Evolutionary conservation across 2,113 vertebrate genomes (phyloP), one percentile per base, ranked within the genome.

Genomic region (Mirounga angustirostris): DNA sequence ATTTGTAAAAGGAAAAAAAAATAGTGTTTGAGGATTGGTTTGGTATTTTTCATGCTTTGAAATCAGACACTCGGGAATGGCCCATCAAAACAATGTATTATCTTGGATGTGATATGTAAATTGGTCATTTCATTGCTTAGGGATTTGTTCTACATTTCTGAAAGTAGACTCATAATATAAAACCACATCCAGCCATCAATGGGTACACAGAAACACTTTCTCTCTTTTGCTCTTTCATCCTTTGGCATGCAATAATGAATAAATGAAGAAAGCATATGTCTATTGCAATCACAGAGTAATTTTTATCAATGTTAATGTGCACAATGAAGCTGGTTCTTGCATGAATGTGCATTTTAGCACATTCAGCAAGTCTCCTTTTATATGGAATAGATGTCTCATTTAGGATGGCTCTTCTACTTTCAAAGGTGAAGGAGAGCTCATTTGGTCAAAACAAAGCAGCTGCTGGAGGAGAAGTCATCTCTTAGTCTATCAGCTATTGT

Each of bases 81-180:
- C 61, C 96, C 89, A 80, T 91, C 89, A 82, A 33, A 95, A 81
- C 24, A 97, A 67, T 50, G 96, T 82, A 63, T 67, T 73, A 0
- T 89, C n/a, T 0, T 2, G n/a, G 10, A 91, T 67, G 9, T 90
- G 22, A 40, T 81, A 78, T 22, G 33, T 61, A 92, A 97, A 40
- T 83, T 43, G 33, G 83, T 89, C 73, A 2, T 30, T 33, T 33
- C 36, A 28, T 78, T 95, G 84, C 58, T 88, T 69, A 86, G 58
- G 85, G 81, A 96, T 92, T 54, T 58, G 15, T 28, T 94, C 43
- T 30, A 67, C 79, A 67, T 94, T 97, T 96, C 95, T 76, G 83
- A 89, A 95, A 93, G 22, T 18, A 85, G 24, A 33, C 56, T 67
- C 61, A n/a, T 56, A 79, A 94, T n/a, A 82, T 69, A 82, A 95